A percentile compares a stretch with the other conserved stretches of the same genome.
Conservation (phyloP, 2,113 vertebrate species). For the Corythoichthys haematopterus region DNA sequence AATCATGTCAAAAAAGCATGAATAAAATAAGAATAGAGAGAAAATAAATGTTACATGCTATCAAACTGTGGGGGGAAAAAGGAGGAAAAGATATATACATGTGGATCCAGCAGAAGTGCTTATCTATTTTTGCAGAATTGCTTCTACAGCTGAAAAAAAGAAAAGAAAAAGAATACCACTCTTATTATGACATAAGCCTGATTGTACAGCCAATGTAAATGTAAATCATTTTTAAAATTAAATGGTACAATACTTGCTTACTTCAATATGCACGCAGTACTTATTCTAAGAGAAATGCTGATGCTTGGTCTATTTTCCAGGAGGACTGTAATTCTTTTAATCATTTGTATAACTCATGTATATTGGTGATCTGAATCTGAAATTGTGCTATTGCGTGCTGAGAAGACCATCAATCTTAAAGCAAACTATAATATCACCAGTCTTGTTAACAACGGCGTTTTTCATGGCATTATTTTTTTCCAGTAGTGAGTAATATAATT, state of each 20-base stretch:
- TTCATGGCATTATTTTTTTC: no score
- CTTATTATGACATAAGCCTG: neutral
- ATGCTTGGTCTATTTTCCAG: neutral
- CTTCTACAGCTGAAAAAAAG: neutral
- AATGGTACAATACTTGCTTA: neutral
- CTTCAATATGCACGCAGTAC: neutral
- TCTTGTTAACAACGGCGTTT: no score
- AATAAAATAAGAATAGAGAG: neutral
- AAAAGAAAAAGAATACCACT: neutral
- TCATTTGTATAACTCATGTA: neutral
- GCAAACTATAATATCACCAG: no score
- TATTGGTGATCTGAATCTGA: neutral
- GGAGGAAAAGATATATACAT: neutral
- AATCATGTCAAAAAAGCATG: neutral
- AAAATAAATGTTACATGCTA: neutral
- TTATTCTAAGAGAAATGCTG: slow-evolving; percentile 1
- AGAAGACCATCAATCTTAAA: neutral
- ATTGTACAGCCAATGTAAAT: neutral
- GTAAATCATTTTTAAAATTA: slow-evolving; percentile 10
- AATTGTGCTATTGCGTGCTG: neutral
- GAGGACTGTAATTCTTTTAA: neutral
- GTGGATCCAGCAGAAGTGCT: neutral
- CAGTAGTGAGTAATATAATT: no score
- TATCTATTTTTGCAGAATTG: neutral
- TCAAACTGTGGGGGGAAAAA: neutral